Evolutionary conservation across 2,797 vertebrate species (phyloP).

Genomic region (Xyrichtys novacula): DNA sequence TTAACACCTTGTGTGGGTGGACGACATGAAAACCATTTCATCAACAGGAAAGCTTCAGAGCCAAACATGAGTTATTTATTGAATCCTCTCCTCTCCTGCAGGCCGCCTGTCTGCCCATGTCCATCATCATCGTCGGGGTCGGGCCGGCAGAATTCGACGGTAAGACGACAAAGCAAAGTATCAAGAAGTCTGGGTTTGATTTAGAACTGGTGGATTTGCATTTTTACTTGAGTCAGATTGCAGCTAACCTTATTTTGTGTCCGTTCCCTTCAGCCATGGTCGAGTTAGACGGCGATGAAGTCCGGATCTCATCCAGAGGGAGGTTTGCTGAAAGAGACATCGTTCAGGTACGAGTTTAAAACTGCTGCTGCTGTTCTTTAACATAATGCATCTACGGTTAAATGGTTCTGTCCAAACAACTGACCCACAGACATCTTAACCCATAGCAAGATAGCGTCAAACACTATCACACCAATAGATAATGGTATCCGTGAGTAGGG

Average conservation of each 20-base stretch:
- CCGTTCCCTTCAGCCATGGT: conserved; percentile 91
- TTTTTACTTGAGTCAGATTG: background rate
- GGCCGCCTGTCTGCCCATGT: conserved; percentile 95
- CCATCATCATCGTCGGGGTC: conserved; percentile 97
- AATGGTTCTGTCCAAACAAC: too few relatives aligned
- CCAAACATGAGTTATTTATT: background rate
- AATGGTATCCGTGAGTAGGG: too few relatives aligned
- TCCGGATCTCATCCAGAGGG: conserved; percentile 96
- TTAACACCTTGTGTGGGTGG: background rate
- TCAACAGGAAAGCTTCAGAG: too few relatives aligned
- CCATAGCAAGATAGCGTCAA: too few relatives aligned
- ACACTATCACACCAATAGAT: too few relatives aligned
- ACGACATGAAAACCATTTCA: background rate
- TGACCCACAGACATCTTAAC: too few relatives aligned
- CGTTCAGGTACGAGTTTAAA: conserved; percentile 89
- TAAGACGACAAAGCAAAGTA: conserved; percentile 74
- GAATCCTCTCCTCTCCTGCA: conserved; percentile 41
- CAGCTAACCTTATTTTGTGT: background rate
- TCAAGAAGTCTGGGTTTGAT: background rate
- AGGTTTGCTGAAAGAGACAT: conserved; percentile 96
- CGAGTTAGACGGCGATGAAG: conserved; percentile 95
- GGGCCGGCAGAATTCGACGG: conserved; percentile 98
- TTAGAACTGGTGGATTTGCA: background rate
- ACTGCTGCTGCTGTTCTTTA: background rate
- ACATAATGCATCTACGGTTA: too few relatives aligned